These are phyloP conservation scores for Chelonoidis abingdonii DNA, from an alignment of 2,113 vertebrate species.

Conservation along the genomic window DNA sequence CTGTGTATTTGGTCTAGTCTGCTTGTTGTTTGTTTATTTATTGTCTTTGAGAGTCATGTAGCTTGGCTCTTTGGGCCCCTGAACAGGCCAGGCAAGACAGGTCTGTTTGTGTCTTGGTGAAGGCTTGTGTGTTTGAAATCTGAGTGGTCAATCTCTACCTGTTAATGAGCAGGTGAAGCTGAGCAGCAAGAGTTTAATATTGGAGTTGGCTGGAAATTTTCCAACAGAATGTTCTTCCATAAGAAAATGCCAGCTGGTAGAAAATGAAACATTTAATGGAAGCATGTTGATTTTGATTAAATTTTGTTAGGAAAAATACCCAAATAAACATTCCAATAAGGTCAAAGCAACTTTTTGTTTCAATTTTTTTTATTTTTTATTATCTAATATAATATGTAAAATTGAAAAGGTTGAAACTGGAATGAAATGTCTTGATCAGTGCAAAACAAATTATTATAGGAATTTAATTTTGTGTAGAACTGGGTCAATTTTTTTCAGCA, in stretches of 20 bases:
- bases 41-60: background rate
- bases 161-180: background rate
- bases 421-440: no score
- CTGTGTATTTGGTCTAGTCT: background rate
- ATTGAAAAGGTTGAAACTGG: no score
- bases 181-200: background rate
- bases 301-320: background rate
- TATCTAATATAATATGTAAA: no score
- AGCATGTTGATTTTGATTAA: background rate
- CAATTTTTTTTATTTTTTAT: no score
- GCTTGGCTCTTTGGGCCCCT: background rate
- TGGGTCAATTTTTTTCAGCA: background rate
- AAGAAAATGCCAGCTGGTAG: no score
- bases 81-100: background rate
- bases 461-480: background rate
- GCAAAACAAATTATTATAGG: no score
- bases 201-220: background rate
- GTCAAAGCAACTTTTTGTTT: no score
- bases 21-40: background rate
- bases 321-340: no score
- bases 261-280: background rate
- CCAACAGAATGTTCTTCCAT: background rate
- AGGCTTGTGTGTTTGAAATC: rapidly evolving
- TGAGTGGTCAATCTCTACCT: background rate
- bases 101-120: background rate